phyloP scores from a whole-genome alignment of 1,140 invertebrate species.

The Apolygus lucorum region DNA sequence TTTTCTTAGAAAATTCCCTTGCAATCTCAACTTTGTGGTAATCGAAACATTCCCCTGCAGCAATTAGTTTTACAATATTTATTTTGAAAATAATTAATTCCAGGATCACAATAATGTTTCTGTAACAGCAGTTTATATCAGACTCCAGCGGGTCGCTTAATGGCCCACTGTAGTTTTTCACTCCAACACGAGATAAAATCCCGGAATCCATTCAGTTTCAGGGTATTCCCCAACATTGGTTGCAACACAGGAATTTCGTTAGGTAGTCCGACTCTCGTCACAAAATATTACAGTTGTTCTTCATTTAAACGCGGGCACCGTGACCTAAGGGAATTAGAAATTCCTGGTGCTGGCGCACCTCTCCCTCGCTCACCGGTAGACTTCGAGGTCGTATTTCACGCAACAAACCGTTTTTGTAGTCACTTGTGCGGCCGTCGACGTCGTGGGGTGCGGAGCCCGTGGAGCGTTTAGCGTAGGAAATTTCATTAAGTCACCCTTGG shows the following conservation, averaged over 20 bases:
- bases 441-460: not conserved
- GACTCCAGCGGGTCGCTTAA: too few species aligned
- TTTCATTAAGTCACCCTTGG: not conserved
- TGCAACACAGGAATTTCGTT: not conserved
- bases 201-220: too few species aligned
- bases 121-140: too few species aligned
- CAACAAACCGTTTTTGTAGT: not conserved
- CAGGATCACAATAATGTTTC: too few species aligned
- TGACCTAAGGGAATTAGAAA: not conserved
- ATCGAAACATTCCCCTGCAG: too few species aligned
- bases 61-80: too few species aligned
- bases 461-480: not conserved
- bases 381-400: not conserved
- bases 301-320: not conserved
- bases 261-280: not conserved
- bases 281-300: not conserved
- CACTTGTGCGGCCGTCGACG: not conserved
- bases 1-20: too few species aligned
- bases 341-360: not conserved
- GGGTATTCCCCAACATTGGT: too few species aligned
- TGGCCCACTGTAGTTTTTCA: too few species aligned
- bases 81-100: too few species aligned
- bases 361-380: not conserved
- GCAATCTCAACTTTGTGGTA: too few species aligned
- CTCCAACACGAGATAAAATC: too few species aligned